Conservation (phyloP, 2,888 invertebrate genomes). For the Nephrotoma appendiculata region DNA sequence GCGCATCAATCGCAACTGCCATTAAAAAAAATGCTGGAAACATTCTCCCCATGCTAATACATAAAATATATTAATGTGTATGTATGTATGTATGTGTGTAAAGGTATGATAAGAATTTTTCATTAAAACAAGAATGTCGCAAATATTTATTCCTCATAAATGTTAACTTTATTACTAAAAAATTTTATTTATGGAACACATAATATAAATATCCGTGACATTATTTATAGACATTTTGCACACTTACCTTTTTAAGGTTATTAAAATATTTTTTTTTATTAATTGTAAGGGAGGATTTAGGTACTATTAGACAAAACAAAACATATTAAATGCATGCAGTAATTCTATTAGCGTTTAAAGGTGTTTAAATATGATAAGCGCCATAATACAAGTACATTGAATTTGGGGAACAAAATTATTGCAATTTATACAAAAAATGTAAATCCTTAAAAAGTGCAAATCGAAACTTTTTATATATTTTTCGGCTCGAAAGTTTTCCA, state of each 20-base stretch:
- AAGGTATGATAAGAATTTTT: neutral
- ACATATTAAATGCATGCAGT: too few species aligned
- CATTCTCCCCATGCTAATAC: neutral
- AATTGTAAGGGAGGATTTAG: neutral
- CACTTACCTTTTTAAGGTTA: neutral
- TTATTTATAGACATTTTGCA: neutral
- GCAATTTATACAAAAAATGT: neutral
- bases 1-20: neutral
- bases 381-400: neutral
- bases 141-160: neutral
- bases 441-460: neutral
- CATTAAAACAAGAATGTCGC: neutral
- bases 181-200: neutral
- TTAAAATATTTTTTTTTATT: neutral
- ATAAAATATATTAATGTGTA: neutral
- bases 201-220: neutral
- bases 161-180: neutral
- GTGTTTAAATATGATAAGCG: neutral
- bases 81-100: neutral
- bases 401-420: neutral
- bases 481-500: neutral
- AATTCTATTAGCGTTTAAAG: neutral
- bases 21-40: neutral
- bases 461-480: neutral
- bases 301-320: neutral